These are phyloP conservation scores for Parnassius apollo DNA, from an alignment of 2,888 invertebrate genomes.

Conservation along the genomic window DNA sequence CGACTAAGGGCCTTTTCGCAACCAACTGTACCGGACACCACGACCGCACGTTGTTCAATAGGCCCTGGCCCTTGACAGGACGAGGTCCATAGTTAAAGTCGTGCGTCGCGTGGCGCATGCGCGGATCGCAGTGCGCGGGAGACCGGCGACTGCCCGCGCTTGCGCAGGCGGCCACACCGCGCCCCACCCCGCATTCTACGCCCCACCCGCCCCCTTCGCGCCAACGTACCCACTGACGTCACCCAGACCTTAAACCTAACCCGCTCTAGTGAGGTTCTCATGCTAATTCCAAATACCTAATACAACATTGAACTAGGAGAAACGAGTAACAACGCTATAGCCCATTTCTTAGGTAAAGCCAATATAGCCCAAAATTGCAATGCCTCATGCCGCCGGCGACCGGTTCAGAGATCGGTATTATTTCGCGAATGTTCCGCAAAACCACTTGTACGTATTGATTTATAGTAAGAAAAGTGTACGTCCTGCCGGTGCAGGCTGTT, in stretches of 20 bases:
- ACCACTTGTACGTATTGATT: conserved; percentile 46
- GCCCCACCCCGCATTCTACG: conserved; percentile 44
- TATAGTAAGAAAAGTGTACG: conserved; percentile 58
- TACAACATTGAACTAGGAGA: conserved; percentile 13
- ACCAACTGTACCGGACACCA: conserved; percentile 37
- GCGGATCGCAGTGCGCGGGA: conserved; percentile 58
- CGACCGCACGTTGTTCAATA: conserved; percentile 37
- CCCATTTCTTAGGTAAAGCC: conserved; percentile 41
- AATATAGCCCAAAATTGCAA: conserved; percentile 74
- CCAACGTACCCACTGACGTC: conserved; percentile 40
- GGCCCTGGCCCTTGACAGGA: conserved; percentile 33
- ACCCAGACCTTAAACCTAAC: conserved; percentile 24
- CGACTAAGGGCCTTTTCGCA: conserved; percentile 22
- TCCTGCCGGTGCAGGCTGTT: conserved; percentile 63
- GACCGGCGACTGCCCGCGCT: conserved; percentile 60
- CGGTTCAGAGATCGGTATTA: conserved; percentile 55
- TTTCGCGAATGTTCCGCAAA: conserved; percentile 56
- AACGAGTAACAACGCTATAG: neutral
- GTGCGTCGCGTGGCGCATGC: conserved; percentile 62
- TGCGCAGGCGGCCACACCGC: conserved; percentile 53
- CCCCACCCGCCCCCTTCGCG: conserved; percentile 47
- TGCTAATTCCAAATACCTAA: conserved; percentile 9
- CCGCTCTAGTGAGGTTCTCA: conserved; percentile 9
- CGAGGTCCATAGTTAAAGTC: conserved; percentile 40
- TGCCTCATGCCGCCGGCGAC: conserved; percentile 45